These are phyloP conservation scores for Orussus abietinus DNA, from an alignment of 1,140 invertebrate species.

Conservation along the genomic window DNA sequence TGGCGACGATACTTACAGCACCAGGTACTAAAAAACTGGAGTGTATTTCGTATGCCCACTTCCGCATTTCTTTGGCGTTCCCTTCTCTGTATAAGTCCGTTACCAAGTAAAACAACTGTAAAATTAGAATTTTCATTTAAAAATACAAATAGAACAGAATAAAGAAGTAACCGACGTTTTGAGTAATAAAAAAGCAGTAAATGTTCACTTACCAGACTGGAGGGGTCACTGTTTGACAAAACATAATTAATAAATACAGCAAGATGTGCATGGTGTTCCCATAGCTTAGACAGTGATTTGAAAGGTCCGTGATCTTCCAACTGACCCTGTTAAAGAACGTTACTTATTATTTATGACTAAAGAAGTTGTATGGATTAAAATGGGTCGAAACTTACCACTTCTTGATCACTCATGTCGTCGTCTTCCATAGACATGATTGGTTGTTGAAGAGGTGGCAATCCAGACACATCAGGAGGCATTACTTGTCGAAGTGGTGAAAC, in stretches of 20 bases:
- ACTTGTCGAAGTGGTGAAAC: slow-evolving; percentile 33
- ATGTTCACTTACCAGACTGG: slow-evolving; percentile 61
- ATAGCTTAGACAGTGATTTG: slow-evolving; percentile 67
- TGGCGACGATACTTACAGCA: slow-evolving; percentile 58
- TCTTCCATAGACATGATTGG: slow-evolving; percentile 93
- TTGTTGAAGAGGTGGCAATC: slow-evolving; percentile 56
- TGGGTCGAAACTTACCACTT: slow-evolving; percentile 59
- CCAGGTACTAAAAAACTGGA: slow-evolving; percentile 91
- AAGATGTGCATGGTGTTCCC: slow-evolving; percentile 75
- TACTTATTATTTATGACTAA: too few species aligned
- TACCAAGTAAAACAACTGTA: slow-evolving; percentile 84
- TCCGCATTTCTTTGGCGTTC: slow-evolving; percentile 83
- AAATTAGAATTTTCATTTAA: slow-evolving; percentile 31
- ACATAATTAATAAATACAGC: slow-evolving; percentile 88
- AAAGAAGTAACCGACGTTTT: too few species aligned
- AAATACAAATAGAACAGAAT: background rate
- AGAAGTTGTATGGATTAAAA: slow-evolving; percentile 1
- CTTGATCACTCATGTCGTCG: slow-evolving; percentile 83
- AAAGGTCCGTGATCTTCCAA: slow-evolving; percentile 78
- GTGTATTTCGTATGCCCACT: slow-evolving; percentile 98
- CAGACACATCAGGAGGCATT: slow-evolving; percentile 32
- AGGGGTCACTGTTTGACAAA: slow-evolving; percentile 79
- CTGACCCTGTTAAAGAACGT: slow-evolving; percentile 55
- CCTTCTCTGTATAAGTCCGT: slow-evolving; percentile 82
- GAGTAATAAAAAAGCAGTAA: background rate